Base-by-base conservation (phyloP, 1,140 invertebrate species). In the Samia ricini region DNA sequence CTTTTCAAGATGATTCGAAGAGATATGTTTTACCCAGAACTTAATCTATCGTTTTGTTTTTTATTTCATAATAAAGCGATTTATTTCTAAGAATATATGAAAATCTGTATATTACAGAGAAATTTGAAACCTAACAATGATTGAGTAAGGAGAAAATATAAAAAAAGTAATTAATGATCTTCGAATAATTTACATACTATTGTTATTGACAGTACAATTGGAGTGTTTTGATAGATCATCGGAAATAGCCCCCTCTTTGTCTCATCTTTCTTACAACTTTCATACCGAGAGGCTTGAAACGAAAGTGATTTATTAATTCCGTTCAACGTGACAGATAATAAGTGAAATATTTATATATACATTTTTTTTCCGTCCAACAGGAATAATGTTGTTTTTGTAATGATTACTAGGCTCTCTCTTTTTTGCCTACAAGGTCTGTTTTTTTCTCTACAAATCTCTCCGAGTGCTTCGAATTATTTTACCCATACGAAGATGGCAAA, bases 141-240 rank as follows among this genome's bases (percentile, higher is more conserved):
- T n/a, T n/a, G n/a, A n/a, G n/a, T n/a, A n/a, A n/a, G n/a, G n/a
- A n/a, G n/a, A n/a, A n/a, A n/a, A n/a, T n/a, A n/a, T n/a, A n/a
- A n/a, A n/a, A n/a, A n/a, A n/a, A n/a, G n/a, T n/a, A n/a, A n/a
- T n/a, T n/a, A n/a, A n/a, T n/a, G n/a, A n/a, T n/a, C n/a, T n/a
- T n/a, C n/a, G n/a, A n/a, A n/a, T n/a, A n/a, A n/a, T n/a, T n/a
- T n/a, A 36, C 12, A 42, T 15, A 42, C 15, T 42, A 42, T 42
- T 42, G 33, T 15, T 42, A 15, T 15, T 4, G 33, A 42, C 33
- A 0, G 12, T 42, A 42, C 33, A 42, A 42, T 42, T 22, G 21
- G 60, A 69, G 67, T 72, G 54, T 66, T 75, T 74, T 75, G 69
- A 75, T 75, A 69, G 72, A 75, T 75, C 65, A 72, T 72, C 63